These are phyloP conservation scores for Pentalonia nigronervosa DNA, from an alignment of 1,140 invertebrate species.

Conservation along the genomic window DNA sequence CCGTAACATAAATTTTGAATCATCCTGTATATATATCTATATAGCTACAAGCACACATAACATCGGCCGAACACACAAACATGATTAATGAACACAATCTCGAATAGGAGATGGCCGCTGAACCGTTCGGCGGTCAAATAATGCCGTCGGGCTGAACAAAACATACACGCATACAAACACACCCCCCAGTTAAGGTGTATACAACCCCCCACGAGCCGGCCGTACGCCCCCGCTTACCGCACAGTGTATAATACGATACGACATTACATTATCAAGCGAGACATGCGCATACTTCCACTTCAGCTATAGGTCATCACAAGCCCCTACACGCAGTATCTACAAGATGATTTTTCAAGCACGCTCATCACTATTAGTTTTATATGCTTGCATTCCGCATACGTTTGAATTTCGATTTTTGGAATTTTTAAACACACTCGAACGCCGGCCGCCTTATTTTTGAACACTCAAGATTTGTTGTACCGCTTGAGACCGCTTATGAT, in stretches of 20 bases:
- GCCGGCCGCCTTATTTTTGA: too few relatives aligned
- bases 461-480: too few relatives aligned
- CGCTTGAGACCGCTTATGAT: too few relatives aligned
- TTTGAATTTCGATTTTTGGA: too few relatives aligned
- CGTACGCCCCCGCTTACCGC: too few relatives aligned
- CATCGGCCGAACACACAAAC: not conserved
- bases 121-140: not conserved
- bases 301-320: not conserved
- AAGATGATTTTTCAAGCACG: not conserved
- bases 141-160: not conserved
- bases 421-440: too few relatives aligned
- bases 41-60: not conserved
- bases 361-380: too few relatives aligned
- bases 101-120: not conserved
- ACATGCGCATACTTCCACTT: not conserved
- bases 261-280: not conserved
- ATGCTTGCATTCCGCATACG: too few relatives aligned
- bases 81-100: constrained; percentile 17
- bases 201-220: not conserved
- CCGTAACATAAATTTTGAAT: too few relatives aligned
- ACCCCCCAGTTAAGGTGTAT: not conserved
- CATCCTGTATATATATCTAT: too few relatives aligned
- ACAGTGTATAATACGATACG: not conserved
- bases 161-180: not conserved
- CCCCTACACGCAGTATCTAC: not conserved